Base-by-base conservation (phyloP, 2,888 invertebrate species). In the Magallana nippona region DNA sequence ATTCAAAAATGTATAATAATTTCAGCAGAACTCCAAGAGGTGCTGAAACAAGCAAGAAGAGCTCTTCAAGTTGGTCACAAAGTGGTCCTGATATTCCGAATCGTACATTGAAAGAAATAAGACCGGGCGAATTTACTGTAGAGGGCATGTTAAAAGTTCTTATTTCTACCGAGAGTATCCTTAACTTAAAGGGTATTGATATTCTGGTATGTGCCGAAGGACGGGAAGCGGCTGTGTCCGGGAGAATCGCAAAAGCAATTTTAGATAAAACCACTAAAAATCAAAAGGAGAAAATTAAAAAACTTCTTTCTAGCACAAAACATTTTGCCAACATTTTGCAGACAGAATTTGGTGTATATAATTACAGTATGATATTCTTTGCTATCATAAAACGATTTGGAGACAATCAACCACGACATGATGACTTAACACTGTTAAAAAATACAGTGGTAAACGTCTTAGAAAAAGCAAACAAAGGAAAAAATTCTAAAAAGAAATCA, bases 171-270 rank as follows among this genome's bases (percentile, higher is more conserved):
- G 44, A 10, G n/a, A 60, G 27, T 15, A 81, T 81, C 10, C 17
- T 81, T 81, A 11, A 44, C 1, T 10, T 81, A 10, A 32, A 32
- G n/a, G 22, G 55, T 57, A 15, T 81, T 2, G 57, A 44, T 27
- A 22, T 81, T 15, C 17, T 81, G 3, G 81, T 81, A 13, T 55
- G 44, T 81, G 62, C 81, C 27, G 81, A 81, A 44, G 57, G 55
- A 44, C 63, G 63, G n/a, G 44, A 44, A 1, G 17, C 5, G 5
- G 15, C 0, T 15, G 63, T 44, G 10, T 22, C 32, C 13, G 81
- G 81, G 17, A 22, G 32, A 10, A 17, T 62, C 15, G n/a, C 62
- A 11, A 60, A 57, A n/a, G 17, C 15, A n/a, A 62, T 81, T 13
- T 10, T 44, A 10, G 62, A 60, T 1, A 60, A 32, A 15, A 63